Evolutionary conservation across 2,113 vertebrate genomes (phyloP), one percentile per base, ranked within the genome.

Genomic region (Ophthalmolycus amberensis): DNA sequence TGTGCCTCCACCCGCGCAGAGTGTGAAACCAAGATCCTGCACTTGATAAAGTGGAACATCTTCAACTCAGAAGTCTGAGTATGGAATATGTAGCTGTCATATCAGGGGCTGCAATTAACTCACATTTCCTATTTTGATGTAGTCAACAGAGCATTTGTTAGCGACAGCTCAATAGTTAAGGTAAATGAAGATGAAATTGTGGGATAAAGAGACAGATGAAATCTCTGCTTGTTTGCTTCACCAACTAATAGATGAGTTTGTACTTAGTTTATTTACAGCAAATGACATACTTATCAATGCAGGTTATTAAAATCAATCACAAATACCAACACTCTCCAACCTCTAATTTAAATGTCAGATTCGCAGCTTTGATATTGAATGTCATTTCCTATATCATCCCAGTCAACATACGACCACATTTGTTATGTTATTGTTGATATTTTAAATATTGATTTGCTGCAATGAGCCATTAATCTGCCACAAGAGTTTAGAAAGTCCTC

Each of bases 141-240:
- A 59, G 64, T 56, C 56, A 85, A 46, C 72, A 38, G 46, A 84
- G 62, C 46, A 14, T 80, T 86, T 90, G 46, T 79, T 67, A 70
- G 62, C 37, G 48, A 18, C 56, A 59, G 38, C 37, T 72, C 25
- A 56, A 48, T 32, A 80, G 50, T 46, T 25, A 38, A 86, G 80
- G 65, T 68, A 74, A 90, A 79, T 82, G 0, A 63, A 52, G 59
- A 3, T 32, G 38, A 64, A 75, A 50, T 9, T 62, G 22, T 37
- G 42, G 20, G 40, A 77, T 66, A 62, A 71, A 65, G 71, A 65
- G 64, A 71, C 16, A 20, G 42, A 11, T 46, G 40, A 68, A 68
- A 63, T 59, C 32, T 62, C 12, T 12, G n/a, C 75, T 58, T 68
- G 22, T 73, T 80, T 62, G 32, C 56, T 52, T 65, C 10, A 60